phyloP scores from a whole-genome alignment of 1,140 invertebrate species.

The Polyergus mexicanus region DNA sequence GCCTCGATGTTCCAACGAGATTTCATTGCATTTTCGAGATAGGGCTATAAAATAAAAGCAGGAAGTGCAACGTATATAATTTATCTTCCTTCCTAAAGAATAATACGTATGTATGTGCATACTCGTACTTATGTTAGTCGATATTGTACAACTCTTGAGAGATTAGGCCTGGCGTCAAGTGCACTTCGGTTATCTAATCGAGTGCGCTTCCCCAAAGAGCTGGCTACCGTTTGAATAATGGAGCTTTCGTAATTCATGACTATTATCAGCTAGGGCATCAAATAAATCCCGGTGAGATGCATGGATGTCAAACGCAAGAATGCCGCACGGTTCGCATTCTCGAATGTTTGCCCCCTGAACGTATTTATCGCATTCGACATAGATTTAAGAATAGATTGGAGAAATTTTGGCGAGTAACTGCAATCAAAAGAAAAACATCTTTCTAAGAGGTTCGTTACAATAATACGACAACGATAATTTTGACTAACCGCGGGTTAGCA shows the following conservation, averaged over 20 bases:
- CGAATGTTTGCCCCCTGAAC: neutral
- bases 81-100: neutral
- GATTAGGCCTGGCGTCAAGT: slow-evolving; percentile 62
- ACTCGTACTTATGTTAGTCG: neutral
- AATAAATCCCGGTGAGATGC: slow-evolving; percentile 55
- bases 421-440: neutral
- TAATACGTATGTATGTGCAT: neutral
- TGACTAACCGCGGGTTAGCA: neutral
- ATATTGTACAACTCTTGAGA: slow-evolving; percentile 60
- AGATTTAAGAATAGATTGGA: too few relatives aligned
- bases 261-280: slow-evolving; percentile 67
- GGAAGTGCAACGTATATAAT: slow-evolving; percentile 3
- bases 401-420: neutral
- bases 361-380: neutral
- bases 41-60: neutral
- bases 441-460: neutral
- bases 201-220: slow-evolving; percentile 41
- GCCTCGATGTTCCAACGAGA: neutral
- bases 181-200: slow-evolving; percentile 70
- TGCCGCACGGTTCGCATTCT: neutral
- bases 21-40: neutral
- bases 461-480: neutral
- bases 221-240: slow-evolving; percentile 63
- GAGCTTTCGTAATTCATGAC: slow-evolving; percentile 65
- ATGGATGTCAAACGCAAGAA: neutral